Base-by-base conservation (phyloP, 1,140 invertebrate genomes). In the Anoplophora glabripennis region DNA sequence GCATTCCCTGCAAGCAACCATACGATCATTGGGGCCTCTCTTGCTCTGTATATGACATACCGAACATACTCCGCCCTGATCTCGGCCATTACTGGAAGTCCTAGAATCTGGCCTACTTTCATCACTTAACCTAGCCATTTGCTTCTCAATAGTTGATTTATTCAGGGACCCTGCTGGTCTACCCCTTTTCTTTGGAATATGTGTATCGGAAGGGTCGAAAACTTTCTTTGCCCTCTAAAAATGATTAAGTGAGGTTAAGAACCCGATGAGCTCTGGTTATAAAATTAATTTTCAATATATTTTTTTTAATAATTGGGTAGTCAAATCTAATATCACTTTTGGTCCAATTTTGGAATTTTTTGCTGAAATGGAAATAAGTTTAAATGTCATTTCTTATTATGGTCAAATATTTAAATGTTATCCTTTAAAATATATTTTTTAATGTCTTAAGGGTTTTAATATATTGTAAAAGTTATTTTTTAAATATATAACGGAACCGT, bases 1-100 rank as follows among this genome's bases (percentile, higher is more conserved):
- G 64, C 90, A 93, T 72, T 91, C 89, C 48, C 86, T 78, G 73
- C 90, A 93, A 57, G 85, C 80, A 1, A 92, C 80, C 37, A 92
- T 78, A 45, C 80, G 80, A 70, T 91, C 90, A 65, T 76, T 78
- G 15, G 81, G 79, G 0, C 83, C 84, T 63, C 79, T 75, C 63
- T 78, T 77, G 62, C 79, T 81, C 46, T 82, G 80, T 15, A 79
- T 68, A 44, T 79, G 77, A 61, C 82, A 84, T 1, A 84, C 81
- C 1, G 81, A 82, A 63, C 82, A 84, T 9, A 83, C 79, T 42
- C 80, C 80, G 41, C 79, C 79, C 45, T 79, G 74, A 77, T 76
- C 63, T 77, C 78, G 70, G 76, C 71, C 74, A 75, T 76, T 74
- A 80, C 72, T 64, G 0, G 73, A 74, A 40, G 68, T 66, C 28